These are phyloP conservation scores for Orchestes rusci DNA, from an alignment of 2,888 invertebrate species.

Conservation along the genomic window DNA sequence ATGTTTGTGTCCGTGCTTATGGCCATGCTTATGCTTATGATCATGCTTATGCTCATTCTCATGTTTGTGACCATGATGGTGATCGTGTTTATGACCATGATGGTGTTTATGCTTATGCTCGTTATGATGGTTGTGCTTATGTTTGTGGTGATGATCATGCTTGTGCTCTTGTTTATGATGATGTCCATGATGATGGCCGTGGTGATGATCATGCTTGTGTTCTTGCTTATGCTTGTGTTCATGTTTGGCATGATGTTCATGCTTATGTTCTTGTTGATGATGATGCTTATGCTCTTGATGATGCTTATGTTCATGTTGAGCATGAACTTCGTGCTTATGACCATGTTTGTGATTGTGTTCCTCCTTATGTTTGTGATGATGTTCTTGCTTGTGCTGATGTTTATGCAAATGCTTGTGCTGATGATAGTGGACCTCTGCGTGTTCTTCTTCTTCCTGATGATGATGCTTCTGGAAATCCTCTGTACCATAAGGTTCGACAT, in stretches of 20 bases:
- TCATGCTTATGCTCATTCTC: constrained; percentile 17
- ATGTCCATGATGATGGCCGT: constrained; percentile 23
- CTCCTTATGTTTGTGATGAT: constrained; percentile 26
- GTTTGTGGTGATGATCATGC: too few relatives aligned
- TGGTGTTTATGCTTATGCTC: constrained; percentile 22
- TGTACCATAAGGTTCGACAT: constrained; percentile 13
- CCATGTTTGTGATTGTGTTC: constrained; percentile 23
- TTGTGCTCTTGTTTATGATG: constrained; percentile 23
- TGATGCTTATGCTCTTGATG: constrained; percentile 21
- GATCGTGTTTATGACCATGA: constrained; percentile 23
- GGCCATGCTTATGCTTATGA: constrained; percentile 15
- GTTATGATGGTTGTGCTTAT: constrained; percentile 24
- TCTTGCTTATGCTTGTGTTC: constrained; percentile 26
- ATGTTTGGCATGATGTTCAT: constrained; percentile 21
- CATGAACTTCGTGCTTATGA: constrained; percentile 26
- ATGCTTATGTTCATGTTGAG: constrained; percentile 29
- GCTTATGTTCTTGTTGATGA: constrained; percentile 25
- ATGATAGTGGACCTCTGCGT: constrained; percentile 35
- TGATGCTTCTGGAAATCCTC: constrained; percentile 11
- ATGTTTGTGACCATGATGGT: constrained; percentile 21
- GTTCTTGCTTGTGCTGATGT: constrained; percentile 35
- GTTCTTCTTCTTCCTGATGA: constrained; percentile 21
- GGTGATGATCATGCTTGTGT: constrained; percentile 25
- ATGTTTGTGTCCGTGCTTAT: constrained; percentile 19
- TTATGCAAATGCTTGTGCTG: constrained; percentile 37